phyloP scores from a whole-genome alignment of 2,797 vertebrate species.

The Paedocypris micromegethes region DNA sequence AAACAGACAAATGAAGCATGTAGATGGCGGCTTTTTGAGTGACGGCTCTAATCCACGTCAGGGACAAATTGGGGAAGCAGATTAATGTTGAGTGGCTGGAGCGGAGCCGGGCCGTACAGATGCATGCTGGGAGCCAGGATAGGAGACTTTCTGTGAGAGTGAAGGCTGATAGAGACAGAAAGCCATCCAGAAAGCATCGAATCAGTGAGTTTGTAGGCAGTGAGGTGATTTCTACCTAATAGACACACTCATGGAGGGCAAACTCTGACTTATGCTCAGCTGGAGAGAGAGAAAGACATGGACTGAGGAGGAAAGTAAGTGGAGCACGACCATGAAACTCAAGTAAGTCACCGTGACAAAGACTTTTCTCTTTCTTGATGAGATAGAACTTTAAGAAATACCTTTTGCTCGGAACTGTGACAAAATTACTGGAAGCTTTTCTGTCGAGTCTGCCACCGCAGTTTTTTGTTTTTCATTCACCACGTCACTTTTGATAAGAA shows the following conservation, averaged over 20 bases:
- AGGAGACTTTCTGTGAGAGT: slow-evolving; percentile 36
- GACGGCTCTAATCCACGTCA: slow-evolving; percentile 62
- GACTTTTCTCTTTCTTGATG: not conserved
- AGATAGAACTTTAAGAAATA: not conserved
- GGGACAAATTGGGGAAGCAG: slow-evolving; percentile 62
- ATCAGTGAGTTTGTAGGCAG: slow-evolving; percentile 12
- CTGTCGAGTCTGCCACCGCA: no score
- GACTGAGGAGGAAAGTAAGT: slow-evolving; percentile 52
- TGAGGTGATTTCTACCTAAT: slow-evolving; percentile 40
- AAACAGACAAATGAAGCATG: slow-evolving; percentile 39
- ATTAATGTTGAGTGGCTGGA: slow-evolving; percentile 59
- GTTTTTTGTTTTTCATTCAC: no score
- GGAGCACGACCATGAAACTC: slow-evolving; percentile 58
- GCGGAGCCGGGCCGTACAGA: slow-evolving; percentile 47
- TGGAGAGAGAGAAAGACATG: slow-evolving; percentile 45
- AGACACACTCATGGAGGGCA: slow-evolving; percentile 35
- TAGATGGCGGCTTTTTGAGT: slow-evolving; percentile 55
- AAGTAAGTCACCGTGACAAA: slow-evolving; percentile 61
- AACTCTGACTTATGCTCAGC: slow-evolving; percentile 53
- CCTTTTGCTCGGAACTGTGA: not conserved
- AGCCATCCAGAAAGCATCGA: slow-evolving; percentile 13
- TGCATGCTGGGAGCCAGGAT: slow-evolving; percentile 50
- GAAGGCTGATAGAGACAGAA: slow-evolving; percentile 34
- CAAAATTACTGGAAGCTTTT: not conserved
- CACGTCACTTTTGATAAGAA: no score